Percentiles rank a stretch among this genome's conserved stretches.
Evolutionary conservation across 2,113 vertebrate species (phyloP).

Genomic region (Oreamnos americanus): DNA sequence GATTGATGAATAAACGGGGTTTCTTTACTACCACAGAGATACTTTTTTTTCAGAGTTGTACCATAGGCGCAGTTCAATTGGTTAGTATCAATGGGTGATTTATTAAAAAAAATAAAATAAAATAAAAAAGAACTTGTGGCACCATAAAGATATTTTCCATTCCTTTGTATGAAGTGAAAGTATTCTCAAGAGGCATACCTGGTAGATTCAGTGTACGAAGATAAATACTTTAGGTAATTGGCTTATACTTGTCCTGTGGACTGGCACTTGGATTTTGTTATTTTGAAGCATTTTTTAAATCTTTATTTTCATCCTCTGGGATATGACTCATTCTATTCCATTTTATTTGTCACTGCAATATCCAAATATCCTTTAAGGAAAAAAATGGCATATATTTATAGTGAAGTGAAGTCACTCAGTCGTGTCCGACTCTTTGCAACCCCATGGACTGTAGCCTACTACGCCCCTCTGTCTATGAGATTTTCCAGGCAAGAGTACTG

Average conservation of each 20-base stretch:
- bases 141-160: not conserved
- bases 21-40: not conserved
- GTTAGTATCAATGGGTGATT: not conserved
- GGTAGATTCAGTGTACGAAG: not conserved
- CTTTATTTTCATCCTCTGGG: not conserved
- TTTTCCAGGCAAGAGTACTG: too few relatives aligned
- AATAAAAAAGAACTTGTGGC: not conserved
- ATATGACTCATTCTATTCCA: not conserved
- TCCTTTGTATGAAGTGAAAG: not conserved
- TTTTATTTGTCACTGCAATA: not conserved
- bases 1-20: not conserved
- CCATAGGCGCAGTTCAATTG: not conserved
- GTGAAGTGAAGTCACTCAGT: too few relatives aligned
- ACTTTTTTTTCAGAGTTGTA: not conserved
- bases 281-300: not conserved
- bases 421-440: too few relatives aligned
- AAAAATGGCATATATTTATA: not conserved
- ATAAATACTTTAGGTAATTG: not conserved
- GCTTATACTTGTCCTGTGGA: not conserved
- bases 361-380: not conserved
- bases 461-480: too few relatives aligned
- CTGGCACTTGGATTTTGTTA: not conserved
- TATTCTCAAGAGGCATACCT: not conserved
- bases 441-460: too few relatives aligned
- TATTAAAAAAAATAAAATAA: not conserved